A percentile compares a stretch with the other conserved stretches of the same genome.
phyloP scores from a whole-genome alignment of 2,888 invertebrate genomes.

The Troides helena region DNA sequence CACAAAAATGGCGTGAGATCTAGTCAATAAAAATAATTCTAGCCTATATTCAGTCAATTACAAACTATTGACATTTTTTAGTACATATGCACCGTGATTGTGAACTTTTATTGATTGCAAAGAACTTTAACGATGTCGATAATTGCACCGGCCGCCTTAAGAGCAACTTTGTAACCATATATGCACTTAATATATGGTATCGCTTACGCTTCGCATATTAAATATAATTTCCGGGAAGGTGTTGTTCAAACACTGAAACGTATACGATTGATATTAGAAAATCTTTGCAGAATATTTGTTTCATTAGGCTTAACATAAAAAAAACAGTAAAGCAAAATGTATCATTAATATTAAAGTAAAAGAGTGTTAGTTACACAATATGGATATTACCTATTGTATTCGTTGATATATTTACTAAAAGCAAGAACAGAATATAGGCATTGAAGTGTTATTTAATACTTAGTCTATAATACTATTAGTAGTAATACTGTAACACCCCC shows the following conservation, averaged over 20 bases:
- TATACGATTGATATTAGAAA: not conserved
- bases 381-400: not conserved
- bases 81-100: no score
- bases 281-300: not conserved
- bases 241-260: not conserved
- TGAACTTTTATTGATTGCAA: not conserved
- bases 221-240: slow-evolving; percentile 7
- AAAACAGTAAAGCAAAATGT: no score
- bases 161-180: not conserved
- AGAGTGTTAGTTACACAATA: not conserved
- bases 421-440: no score
- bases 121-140: not conserved
- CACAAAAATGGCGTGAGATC: no score
- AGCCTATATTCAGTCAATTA: no score
- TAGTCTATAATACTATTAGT: no score
- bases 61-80: no score
- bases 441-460: no score
- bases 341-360: not conserved
- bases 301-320: not conserved
- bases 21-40: no score
- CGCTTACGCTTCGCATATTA: not conserved
- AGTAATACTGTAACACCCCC: no score
- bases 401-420: no score
- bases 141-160: not conserved
- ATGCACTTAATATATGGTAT: not conserved